A percentile compares a stretch with the other conserved stretches of the same genome.
phyloP scores from a whole-genome alignment of 2,797 vertebrate genomes.

The Microctenopoma stevenorrisi region DNA sequence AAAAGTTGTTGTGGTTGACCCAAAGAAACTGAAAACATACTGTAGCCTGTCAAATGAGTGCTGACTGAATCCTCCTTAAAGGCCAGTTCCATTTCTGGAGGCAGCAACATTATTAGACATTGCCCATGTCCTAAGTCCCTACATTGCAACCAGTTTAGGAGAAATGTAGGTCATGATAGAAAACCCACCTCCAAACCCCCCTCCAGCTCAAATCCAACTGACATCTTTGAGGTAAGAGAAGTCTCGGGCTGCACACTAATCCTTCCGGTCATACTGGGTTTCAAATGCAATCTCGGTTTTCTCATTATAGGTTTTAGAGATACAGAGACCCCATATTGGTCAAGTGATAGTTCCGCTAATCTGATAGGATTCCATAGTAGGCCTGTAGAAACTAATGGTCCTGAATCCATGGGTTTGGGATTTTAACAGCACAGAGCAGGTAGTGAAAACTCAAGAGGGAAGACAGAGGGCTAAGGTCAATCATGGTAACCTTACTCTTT shows the following conservation, averaged over 20 bases:
- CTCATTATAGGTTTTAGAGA: slow-evolving; percentile 83
- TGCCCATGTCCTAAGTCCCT: slow-evolving; percentile 60
- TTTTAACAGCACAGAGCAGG: slow-evolving; percentile 59
- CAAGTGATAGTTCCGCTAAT: slow-evolving; percentile 80
- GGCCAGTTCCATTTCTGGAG: slow-evolving; percentile 55
- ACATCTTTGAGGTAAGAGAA: slow-evolving; percentile 78
- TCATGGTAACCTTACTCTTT: slow-evolving; percentile 9
- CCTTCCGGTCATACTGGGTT: slow-evolving; percentile 81
- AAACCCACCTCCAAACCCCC: slow-evolving; percentile 61
- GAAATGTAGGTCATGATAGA: slow-evolving; percentile 81
- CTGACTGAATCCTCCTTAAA: slow-evolving; percentile 48
- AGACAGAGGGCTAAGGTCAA: slow-evolving; percentile 24
- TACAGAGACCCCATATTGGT: slow-evolving; percentile 81
- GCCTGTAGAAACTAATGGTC: slow-evolving; percentile 68
- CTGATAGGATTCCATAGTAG: slow-evolving; percentile 72
- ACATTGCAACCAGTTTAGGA: slow-evolving; percentile 68
- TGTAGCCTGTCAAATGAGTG: slow-evolving; percentile 42
- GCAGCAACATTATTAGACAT: slow-evolving; percentile 62
- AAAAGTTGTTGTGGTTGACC: slow-evolving; percentile 40
- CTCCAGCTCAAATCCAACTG: slow-evolving; percentile 72
- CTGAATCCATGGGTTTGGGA: slow-evolving; percentile 63
- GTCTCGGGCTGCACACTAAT: slow-evolving; percentile 77
- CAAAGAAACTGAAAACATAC: slow-evolving; percentile 32
- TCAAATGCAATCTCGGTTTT: slow-evolving; percentile 85
- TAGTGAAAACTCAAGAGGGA: slow-evolving; percentile 37